Base-by-base conservation (phyloP, 2,888 invertebrate species). In the Leptarthrus brevirostris region DNA sequence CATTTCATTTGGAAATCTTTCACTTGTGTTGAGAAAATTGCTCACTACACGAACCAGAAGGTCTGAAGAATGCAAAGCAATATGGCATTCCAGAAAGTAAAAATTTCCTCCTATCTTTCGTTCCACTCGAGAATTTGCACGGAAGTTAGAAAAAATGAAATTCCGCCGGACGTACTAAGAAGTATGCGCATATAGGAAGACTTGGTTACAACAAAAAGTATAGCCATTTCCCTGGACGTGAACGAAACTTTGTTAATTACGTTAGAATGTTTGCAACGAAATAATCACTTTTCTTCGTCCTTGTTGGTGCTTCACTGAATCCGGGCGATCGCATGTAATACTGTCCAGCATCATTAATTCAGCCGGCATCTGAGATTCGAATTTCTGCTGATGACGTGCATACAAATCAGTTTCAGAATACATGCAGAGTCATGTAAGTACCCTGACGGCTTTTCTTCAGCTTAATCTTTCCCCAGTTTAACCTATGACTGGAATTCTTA, bases 311-410 rank as follows among this genome's bases (percentile, higher is more conserved):
- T n/a, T 12, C 40, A 1, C 12, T 40, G 1, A 40, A 12, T 3
- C 3, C 12, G n/a, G 40, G 8, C 12, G 40, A 6, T 40, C n/a
- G 3, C 40, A n/a, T 40, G 40, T 40, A 40, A 12, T 40, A 40
- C 2, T n/a, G 3, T 40, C 40, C 30, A 56, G 16, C 30, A 56
- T 56, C 56, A 56, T 56, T 56, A 56, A 56, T 56, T 56, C 34
- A 58, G 24, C 36, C 10, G 4, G 58, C 36, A 58, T 58, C 58
- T 58, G 58, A 58, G 58, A 58, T 58, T 58, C 58, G 36, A 58
- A 36, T 58, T 58, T 16, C 36, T 30, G 36, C 16, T 20, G 58
- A 20, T 58, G 58, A 58, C 58, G 34, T 58, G 58, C 58, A 58
- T 58, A 58, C 58, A 36, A 58, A 58, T 58, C 34, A 36, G 18